Base-by-base conservation (phyloP, 2,888 invertebrate genomes). In the Acanthosepion pharaonis region DNA sequence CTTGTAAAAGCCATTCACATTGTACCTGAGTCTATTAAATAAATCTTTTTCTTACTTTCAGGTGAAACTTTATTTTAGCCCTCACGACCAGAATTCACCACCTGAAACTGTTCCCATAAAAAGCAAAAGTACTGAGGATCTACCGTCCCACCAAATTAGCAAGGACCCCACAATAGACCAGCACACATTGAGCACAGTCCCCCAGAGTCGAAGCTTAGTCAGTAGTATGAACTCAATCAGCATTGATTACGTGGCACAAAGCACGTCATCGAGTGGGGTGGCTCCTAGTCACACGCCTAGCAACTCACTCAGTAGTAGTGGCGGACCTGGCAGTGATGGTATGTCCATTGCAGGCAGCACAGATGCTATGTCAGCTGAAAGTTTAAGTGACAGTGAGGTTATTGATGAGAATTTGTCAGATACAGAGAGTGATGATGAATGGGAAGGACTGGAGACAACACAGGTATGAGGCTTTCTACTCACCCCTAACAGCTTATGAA, bases 341-440 rank as follows among this genome's bases (percentile, higher is more conserved):
- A 95, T 95, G 18, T 95, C 96, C 15, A 94, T 95, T 11, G 95
- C 94, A 25, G 95, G 95, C 78, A 96, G 96, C 94, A 95, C 94
- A 64, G 96, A 96, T 49, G 95, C 95, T 23, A 94, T 96, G 94
- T 95, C 95, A 42, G 95, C 93, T 64, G 94, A 95, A 23, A 93
- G 94, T 20, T 95, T 91, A 91, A 96, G 96, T 95, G 96, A 96
- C 92, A 96, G 95, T 95, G 96, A 96, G 51, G 95, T 94, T 25
- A 78, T 92, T 53, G 96, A 96, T 28, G 96, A 96, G 91, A 96
- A 97, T 93, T 95, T 97, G 53, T 97, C 97, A 5, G 96, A 96
- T 94, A 96, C 96, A 0, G 97, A 97, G 53, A 96, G 96, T 3
- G 97, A 97, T 55, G 96, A 96, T 95, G 97, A 97, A 94, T 97